Evolutionary conservation across 1,140 invertebrate genomes (phyloP).

Genomic region (Drosophila ogumai): DNA sequence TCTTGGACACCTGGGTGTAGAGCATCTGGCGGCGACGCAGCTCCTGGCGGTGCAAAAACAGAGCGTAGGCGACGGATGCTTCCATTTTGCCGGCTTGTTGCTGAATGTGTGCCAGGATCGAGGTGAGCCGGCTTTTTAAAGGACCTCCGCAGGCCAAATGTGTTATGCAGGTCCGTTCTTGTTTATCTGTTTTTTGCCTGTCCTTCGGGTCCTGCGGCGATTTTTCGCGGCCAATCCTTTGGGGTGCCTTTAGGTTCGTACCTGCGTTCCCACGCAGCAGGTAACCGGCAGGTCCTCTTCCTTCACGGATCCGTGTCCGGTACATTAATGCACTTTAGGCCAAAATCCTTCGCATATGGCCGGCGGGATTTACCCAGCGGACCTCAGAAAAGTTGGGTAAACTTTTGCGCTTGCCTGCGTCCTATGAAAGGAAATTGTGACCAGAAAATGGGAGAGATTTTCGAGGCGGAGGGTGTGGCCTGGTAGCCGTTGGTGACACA

Average conservation of each 20-base stretch:
- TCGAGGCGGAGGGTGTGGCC: not conserved
- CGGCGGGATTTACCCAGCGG: constrained; percentile 15
- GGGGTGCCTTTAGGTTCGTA: constrained; percentile 32
- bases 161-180: constrained; percentile 20
- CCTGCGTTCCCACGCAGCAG: constrained; percentile 46
- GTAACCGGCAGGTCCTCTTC: constrained; percentile 33
- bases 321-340: constrained; percentile 55
- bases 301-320: constrained; percentile 15
- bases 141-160: constrained; percentile 21
- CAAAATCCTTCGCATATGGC: constrained; percentile 56
- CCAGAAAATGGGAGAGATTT: constrained; percentile 9
- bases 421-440: constrained; percentile 9
- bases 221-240: constrained; percentile 58
- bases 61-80: constrained; percentile 57
- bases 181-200: constrained; percentile 20
- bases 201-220: constrained; percentile 19
- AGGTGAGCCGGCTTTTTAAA: constrained; percentile 24
- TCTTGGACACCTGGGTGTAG: constrained; percentile 44
- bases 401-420: constrained; percentile 48
- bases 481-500: constrained; percentile 1
- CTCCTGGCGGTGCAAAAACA: constrained; percentile 68
- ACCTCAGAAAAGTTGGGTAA: constrained; percentile 56
- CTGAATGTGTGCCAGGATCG: constrained; percentile 35
- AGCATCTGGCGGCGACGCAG: constrained; percentile 51
- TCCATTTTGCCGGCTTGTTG: constrained; percentile 47